Percentiles rank a stretch among this genome's conserved stretches.
These are phyloP conservation scores for Antrozous pallidus DNA, from an alignment of 2,797 vertebrate genomes.

Conservation along the genomic window DNA sequence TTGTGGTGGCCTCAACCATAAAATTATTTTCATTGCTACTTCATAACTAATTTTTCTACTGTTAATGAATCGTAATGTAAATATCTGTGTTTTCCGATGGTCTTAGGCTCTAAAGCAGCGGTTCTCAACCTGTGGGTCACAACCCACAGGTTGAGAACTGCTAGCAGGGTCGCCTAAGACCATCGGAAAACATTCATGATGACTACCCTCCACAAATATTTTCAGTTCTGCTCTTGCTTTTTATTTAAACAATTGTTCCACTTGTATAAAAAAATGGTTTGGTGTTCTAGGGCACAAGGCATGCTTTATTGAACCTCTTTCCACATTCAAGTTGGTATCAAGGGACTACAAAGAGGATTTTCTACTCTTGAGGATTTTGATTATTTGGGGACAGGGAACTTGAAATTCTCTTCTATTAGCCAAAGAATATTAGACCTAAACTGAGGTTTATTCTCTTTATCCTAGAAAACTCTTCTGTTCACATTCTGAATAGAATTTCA, in stretches of 20 bases:
- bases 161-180: too few species aligned
- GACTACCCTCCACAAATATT: neutral
- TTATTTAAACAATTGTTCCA: neutral
- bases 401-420: neutral
- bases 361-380: neutral
- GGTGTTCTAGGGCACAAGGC: neutral
- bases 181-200: neutral
- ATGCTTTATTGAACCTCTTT: neutral
- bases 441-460: neutral
- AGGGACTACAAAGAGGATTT: neutral
- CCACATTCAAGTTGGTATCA: neutral
- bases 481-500: neutral
- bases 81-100: too few species aligned
- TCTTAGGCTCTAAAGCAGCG: too few species aligned
- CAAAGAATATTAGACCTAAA: neutral
- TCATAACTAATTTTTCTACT: too few species aligned
- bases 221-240: neutral
- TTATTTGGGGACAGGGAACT: neutral
- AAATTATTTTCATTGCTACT: too few species aligned
- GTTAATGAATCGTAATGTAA: too few species aligned
- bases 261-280: neutral
- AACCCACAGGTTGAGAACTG: too few species aligned
- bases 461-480: neutral
- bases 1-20: too few species aligned
- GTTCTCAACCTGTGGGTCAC: too few species aligned